Evolutionary conservation across 2,113 vertebrate genomes (phyloP).

Genomic region (Peromyscus maniculatus): DNA sequence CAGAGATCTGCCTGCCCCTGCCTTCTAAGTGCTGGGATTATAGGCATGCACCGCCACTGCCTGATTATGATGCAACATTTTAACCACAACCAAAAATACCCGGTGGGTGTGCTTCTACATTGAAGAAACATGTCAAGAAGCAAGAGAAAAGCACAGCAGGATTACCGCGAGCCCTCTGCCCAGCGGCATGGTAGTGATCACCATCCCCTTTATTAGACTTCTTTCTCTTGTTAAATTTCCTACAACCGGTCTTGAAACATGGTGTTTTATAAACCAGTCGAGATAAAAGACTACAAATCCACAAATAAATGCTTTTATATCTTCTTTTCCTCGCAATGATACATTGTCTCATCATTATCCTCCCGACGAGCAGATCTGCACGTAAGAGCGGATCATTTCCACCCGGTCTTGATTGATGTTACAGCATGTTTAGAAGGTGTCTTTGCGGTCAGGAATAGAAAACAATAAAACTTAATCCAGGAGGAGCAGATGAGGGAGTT

Average conservation of each 20-base stretch:
- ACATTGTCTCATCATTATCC: constrained; percentile 15
- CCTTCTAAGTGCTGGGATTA: neutral
- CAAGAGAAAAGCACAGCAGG: constrained; percentile 13
- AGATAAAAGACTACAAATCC: neutral
- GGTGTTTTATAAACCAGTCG: neutral
- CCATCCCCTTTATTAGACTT: neutral
- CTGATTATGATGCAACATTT: neutral
- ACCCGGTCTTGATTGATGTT: neutral
- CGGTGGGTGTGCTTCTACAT: neutral
- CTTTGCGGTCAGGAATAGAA: neutral
- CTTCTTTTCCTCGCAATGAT: neutral
- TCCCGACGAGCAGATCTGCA: neutral
- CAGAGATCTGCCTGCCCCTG: neutral
- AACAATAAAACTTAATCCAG: neutral
- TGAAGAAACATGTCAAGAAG: neutral
- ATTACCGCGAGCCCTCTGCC: neutral
- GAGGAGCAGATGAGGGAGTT: neutral
- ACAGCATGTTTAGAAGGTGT: neutral
- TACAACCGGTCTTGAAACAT: neutral
- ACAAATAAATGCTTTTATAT: neutral
- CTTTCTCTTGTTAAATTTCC: constrained; percentile 48
- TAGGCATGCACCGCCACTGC: neutral
- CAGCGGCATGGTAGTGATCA: neutral
- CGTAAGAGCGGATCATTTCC: neutral
- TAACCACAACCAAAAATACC: neutral